Evolutionary conservation across 2,888 invertebrate species (phyloP), one percentile per base, ranked within the genome.

Genomic region (Phytoseiulus persimilis): DNA sequence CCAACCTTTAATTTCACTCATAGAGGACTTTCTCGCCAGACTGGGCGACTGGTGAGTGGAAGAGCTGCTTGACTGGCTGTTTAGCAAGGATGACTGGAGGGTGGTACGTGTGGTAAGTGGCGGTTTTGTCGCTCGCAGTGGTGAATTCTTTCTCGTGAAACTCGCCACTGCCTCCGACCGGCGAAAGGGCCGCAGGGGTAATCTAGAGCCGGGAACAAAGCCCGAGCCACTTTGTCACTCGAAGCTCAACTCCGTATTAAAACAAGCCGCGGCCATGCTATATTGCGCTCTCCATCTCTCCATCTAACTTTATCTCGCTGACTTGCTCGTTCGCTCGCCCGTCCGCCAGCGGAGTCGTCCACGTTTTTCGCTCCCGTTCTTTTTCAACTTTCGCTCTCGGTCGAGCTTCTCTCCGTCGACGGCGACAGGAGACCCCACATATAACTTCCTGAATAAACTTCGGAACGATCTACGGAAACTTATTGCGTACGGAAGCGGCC

Each of bases 161-260:
- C 65, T 65, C 65, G 65, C 65, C 28, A 14, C 23, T 28, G 23
- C 14, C 65, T 65, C 23, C 65, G 28, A 65, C 11, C 65, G 2
- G 28, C 23, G 65, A 28, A 28, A 65, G 65, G 65, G 65, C 65
- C 65, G 18, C 28, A 2, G 65, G 65, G 18, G 65, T 65, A 65
- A 65, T 65, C 65, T 65, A 65, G 18, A 65, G 65, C 65, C 65
- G 18, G 23, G 65, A 23, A 14, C 65, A 65, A 65, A 65, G 65
- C 65, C 65, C 65, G 65, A 65, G 65, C 65, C 65, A 65, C 65
- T 65, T 65, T 65, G 65, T 65, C 65, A 65, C 65, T 65, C 65
- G 65, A 65, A 65, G 65, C 65, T 65, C 65, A 65, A 65, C 65
- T 65, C 65, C 65, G 65, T 65, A 65, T 65, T 65, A 65, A 65